Evolutionary conservation across 2,113 vertebrate genomes (phyloP).

Genomic region (Cyprinus carpio): DNA sequence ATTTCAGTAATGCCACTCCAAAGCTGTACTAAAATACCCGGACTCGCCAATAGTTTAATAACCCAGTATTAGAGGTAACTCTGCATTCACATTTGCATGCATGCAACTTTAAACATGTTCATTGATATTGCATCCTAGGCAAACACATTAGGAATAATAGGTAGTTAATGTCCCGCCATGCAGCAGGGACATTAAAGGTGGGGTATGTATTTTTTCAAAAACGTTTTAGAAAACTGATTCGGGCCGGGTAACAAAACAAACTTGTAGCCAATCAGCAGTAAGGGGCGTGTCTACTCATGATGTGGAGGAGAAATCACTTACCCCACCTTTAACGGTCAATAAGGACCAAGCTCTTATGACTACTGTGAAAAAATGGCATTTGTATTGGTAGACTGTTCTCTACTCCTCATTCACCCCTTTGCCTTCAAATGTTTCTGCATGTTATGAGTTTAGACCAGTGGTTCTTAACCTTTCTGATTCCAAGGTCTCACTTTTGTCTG

Average conservation of each 20-base stretch:
- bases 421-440: too few relatives aligned
- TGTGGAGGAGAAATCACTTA: too few relatives aligned
- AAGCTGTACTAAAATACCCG: background rate
- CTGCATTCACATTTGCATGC: background rate
- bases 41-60: background rate
- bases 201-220: too few relatives aligned
- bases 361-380: background rate
- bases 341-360: background rate
- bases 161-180: constrained; percentile 29
- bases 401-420: background rate
- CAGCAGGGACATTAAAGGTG: background rate
- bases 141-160: background rate
- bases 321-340: background rate
- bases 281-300: too few relatives aligned
- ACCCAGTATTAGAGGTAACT: background rate
- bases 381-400: background rate
- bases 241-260: too few relatives aligned
- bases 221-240: too few relatives aligned
- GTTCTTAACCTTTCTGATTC: background rate
- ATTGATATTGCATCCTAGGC: background rate
- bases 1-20: background rate
- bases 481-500: background rate
- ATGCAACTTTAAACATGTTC: background rate
- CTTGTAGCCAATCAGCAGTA: too few relatives aligned
- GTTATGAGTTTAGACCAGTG: background rate